Percentiles rank a stretch among this genome's conserved stretches.
Conservation (phyloP, 1,140 invertebrate genomes). For the Bombus confusus region DNA sequence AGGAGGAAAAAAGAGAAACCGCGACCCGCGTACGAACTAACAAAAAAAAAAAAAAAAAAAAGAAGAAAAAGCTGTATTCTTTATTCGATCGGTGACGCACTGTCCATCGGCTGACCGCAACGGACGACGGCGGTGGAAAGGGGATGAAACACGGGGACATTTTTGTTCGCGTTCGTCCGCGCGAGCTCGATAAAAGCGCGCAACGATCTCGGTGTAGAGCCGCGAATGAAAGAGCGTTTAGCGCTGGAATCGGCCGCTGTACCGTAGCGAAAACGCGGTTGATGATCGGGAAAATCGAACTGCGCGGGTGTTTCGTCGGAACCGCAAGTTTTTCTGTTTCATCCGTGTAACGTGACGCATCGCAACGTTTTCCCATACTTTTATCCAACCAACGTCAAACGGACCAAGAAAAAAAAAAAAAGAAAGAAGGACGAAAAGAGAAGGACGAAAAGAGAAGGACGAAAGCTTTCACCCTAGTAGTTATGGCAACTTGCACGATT, state of each 20-base stretch:
- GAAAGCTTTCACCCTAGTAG: neutral
- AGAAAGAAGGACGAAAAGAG: no score
- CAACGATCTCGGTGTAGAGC: neutral
- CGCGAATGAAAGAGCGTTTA: conserved; percentile 28
- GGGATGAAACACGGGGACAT: neutral
- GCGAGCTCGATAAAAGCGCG: neutral
- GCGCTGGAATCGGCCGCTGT: conserved; percentile 3
- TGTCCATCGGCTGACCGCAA: conserved; percentile 26
- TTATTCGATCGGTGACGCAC: conserved; percentile 34
- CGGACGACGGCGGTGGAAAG: neutral
- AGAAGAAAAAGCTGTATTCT: conserved; percentile 33
- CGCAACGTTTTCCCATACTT: neutral
- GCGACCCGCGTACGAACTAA: neutral
- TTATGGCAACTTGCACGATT: neutral
- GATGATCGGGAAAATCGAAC: conserved; percentile 7
- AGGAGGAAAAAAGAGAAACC: no score
- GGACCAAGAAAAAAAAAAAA: neutral
- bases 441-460: neutral
- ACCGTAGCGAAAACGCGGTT: neutral
- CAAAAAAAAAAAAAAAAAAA: no score
- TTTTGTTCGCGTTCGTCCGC: conserved; percentile 11
- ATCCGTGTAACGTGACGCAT: neutral
- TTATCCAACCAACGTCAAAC: neutral
- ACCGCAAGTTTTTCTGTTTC: neutral
- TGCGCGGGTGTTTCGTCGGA: neutral